Conservation (phyloP, 1,140 invertebrate genomes). For the Gryllus bimaculatus region DNA sequence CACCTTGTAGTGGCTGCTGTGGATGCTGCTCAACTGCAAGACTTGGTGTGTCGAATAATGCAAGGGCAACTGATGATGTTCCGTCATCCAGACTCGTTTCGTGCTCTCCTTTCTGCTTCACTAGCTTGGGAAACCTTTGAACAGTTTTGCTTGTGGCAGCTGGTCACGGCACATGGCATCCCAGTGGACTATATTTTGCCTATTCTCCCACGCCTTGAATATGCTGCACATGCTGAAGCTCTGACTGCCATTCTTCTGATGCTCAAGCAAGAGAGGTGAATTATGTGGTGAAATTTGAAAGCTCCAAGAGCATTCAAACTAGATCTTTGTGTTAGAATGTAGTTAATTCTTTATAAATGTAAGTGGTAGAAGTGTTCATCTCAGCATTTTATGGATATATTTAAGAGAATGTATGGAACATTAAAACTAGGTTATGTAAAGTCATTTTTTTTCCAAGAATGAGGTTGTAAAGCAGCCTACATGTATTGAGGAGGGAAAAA, state of each 20-base stretch:
- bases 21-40: slow-evolving; percentile 80
- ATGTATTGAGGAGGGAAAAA: too few species aligned
- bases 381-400: too few species aligned
- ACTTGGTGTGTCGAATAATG: slow-evolving; percentile 79
- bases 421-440: too few species aligned
- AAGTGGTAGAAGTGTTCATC: too few species aligned
- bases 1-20: slow-evolving; percentile 79
- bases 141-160: slow-evolving; percentile 93
- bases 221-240: slow-evolving; percentile 81
- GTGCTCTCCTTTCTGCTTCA: slow-evolving; percentile 65
- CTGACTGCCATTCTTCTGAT: slow-evolving; percentile 82
- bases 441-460: too few species aligned
- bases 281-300: slow-evolving; percentile 16
- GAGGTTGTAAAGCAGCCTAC: too few species aligned
- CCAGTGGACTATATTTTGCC: slow-evolving; percentile 81
- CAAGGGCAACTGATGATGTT: slow-evolving; percentile 65
- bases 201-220: slow-evolving; percentile 80
- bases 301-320: too few species aligned
- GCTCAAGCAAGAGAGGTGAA: slow-evolving; percentile 81
- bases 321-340: too few species aligned
- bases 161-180: slow-evolving; percentile 86
- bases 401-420: too few species aligned
- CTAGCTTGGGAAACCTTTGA: slow-evolving; percentile 93
- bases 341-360: too few species aligned
- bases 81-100: slow-evolving; percentile 64